Percentiles rank a stretch among this genome's conserved stretches.
These are phyloP conservation scores for Sebastes umbrosus DNA, from an alignment of 2,797 vertebrate species.

Conservation along the genomic window DNA sequence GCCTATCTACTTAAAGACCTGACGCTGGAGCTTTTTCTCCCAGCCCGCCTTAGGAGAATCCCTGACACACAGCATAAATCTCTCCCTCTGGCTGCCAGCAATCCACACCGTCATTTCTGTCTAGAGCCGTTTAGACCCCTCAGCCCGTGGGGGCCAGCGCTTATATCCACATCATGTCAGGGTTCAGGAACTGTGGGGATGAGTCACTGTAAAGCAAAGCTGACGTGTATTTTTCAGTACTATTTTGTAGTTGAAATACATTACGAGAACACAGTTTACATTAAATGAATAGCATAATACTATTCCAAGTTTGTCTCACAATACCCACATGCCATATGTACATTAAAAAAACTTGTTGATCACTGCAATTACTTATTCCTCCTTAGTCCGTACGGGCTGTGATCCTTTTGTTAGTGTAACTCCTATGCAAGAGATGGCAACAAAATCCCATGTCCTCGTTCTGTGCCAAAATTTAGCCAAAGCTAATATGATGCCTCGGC, in stretches of 20 bases:
- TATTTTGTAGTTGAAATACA: neutral
- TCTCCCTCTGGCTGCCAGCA: slow-evolving; percentile 43
- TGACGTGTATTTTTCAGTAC: neutral
- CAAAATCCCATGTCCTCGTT: neutral
- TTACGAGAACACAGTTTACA: neutral
- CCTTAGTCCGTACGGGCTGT: neutral
- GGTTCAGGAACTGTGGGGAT: slow-evolving; percentile 22
- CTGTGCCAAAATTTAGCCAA: neutral
- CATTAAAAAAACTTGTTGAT: neutral
- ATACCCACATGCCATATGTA: neutral
- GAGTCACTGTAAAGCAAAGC: slow-evolving; percentile 5
- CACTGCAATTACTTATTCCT: neutral
- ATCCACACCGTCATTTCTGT: slow-evolving; percentile 53
- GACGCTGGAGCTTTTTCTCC: slow-evolving; percentile 56
- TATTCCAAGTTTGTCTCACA: neutral
- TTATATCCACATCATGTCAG: slow-evolving; percentile 41
- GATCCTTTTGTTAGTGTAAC: neutral
- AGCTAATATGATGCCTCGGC: neutral
- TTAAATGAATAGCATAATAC: neutral
- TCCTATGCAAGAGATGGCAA: neutral
- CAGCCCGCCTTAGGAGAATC: slow-evolving; percentile 52
- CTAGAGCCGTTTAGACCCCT: slow-evolving; percentile 42
- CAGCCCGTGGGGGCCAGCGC: slow-evolving; percentile 32
- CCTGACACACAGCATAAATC: slow-evolving; percentile 64
- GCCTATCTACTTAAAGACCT: slow-evolving; percentile 67